Evolutionary conservation across 23 tunicate genomes (phyloP), one percentile per base, ranked within the genome.

Genomic region (Botrylloides violaceus): DNA sequence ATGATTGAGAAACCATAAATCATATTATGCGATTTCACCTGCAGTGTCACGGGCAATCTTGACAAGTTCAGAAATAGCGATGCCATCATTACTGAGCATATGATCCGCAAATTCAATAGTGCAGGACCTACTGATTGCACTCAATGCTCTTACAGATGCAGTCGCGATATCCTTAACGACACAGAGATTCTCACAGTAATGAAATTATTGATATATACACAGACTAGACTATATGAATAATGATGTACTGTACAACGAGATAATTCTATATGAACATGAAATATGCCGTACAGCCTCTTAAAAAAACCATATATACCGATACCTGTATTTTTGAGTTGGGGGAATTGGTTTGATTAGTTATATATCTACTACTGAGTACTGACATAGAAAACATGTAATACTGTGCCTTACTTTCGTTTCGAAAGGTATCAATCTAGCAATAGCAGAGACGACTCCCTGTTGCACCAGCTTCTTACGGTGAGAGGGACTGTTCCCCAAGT

Each of bases 31-130:
- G n/a, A n/a, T n/a, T 23, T 29, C 70, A 15, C 33, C 70, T 12
- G 34, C 35, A 31, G 4, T 63, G 4, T 63, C 64, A 19, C 43
- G 15, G 0, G 37, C 57, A 4, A 68, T 36, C 25, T 68, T n/a
- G 56, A 68, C 74, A 24, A 68, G 74, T 37, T 68, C 28, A 25
- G 28, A 25, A 6, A 68, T 68, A 23, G 58, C 43, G 21, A 24
- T 2, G 21, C 74, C 58, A 28, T 68, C 74, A 34, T 43, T 68
- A 18, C 58, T 25, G 27, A 68, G 29, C 74, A 68, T 68, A 43
- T 68, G 74, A 43, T 68, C 74, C 18, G 56, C 74, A 68, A 68
- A 68, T 43, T 68, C 74, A 19, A 2, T 37, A 36, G 58, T 68
- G 12, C 29, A 37, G 4, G 74, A 68, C 22, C 22, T 55, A 37